Percentiles rank a stretch among this genome's conserved stretches.
Evolutionary conservation across 2,888 invertebrate species (phyloP).

Genomic region (Heliconius ismenius): DNA sequence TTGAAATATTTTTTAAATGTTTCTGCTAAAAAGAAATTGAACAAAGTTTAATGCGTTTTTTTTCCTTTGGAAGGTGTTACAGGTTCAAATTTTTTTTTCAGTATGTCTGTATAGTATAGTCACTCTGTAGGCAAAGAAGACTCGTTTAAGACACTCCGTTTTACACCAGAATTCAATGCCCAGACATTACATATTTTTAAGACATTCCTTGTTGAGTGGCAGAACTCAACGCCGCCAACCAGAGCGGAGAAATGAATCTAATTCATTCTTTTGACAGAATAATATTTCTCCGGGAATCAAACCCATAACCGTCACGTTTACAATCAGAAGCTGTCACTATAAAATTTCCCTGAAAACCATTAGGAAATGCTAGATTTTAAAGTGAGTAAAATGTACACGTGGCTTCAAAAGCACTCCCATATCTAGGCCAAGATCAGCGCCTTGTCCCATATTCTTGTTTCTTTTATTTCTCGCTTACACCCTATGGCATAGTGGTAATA

Average conservation of each 20-base stretch:
- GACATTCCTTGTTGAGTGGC: too few species aligned
- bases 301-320: background rate
- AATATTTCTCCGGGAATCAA: background rate
- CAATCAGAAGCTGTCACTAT: background rate
- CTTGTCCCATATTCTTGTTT: constrained; percentile 25
- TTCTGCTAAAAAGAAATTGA: background rate
- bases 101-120: too few species aligned
- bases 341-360: background rate
- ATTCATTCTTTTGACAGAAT: background rate
- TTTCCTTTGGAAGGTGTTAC: too few species aligned
- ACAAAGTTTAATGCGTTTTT: too few species aligned
- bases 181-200: too few species aligned
- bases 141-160: too few species aligned
- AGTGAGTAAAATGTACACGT: constrained; percentile 16
- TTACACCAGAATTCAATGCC: too few species aligned
- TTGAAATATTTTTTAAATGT: constrained; percentile 10
- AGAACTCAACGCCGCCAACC: background rate
- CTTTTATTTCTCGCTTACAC: constrained; percentile 10
- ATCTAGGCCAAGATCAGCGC: constrained; percentile 33
- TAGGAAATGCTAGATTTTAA: constrained; percentile 3
- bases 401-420: constrained; percentile 16
- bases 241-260: background rate
- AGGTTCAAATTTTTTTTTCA: too few species aligned
- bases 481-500: constrained; percentile 1
- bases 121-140: too few species aligned